Base-by-base conservation (phyloP, 1,140 invertebrate species). In the Trichonephila clavipes region DNA sequence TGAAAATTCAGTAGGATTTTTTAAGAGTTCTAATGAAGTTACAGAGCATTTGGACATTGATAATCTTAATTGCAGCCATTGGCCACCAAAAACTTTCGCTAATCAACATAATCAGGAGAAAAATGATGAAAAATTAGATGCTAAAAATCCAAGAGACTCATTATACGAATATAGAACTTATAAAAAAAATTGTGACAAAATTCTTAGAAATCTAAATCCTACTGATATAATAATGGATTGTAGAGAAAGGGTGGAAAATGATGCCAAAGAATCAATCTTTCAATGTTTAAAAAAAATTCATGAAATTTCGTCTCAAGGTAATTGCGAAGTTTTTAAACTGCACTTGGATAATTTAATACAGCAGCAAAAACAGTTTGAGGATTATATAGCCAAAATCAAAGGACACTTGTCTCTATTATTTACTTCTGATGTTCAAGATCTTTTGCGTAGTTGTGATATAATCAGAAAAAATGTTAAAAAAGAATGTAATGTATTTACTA, bases 401-500 rank as follows among this genome's bases (percentile, higher is more conserved):
- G 19, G 24, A 16, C 24, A 93, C 34, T 88, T 88, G 21, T 81
- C 85, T 82, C 44, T 66, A 8, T 21, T 88, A 34, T 88, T 72
- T 62, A 3, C 44, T n/a, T 66, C 24, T 64, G 69, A 93, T 61
- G 81, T 88, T n/a, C 34, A 72, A 59, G 85, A 81, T 44, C 34
- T 93, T 24, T 5, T 93, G 5, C 61, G 81, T 51, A 88, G 18
- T 24, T 64, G 44, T 24, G 86, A 93, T 28, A n/a, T 1, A n/a
- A 82, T 93, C 61, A 19, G 61, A 21, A 28, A 61, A 34, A 44
- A 88, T 88, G 64, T 93, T 61, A 18, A 81, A 82, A 77, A 44
- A 77, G 92, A 93, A 58, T 88, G 85, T n/a, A 88, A 64, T 69
- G n/a, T 93, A 44, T 93, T 93, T 82, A 44, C 62, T n/a, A 61